Conservation (phyloP, 2,888 invertebrate species). For the Stomorhina lunata region DNA sequence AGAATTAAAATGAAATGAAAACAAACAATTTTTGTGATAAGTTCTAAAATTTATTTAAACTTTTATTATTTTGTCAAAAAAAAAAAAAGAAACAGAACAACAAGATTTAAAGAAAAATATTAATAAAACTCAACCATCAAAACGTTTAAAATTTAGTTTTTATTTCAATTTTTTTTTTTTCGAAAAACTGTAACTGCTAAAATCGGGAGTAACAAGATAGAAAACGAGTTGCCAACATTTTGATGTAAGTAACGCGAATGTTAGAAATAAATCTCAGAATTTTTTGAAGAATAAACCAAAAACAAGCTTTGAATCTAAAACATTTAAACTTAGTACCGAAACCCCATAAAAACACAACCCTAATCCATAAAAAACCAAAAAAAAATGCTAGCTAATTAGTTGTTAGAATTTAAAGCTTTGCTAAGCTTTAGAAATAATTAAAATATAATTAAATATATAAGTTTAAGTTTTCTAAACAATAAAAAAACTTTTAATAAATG, state of each 20-base stretch:
- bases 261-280: background rate
- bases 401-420: constrained; percentile 58
- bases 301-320: constrained; percentile 15
- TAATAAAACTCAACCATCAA: background rate
- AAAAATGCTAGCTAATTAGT: constrained; percentile 58
- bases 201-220: background rate
- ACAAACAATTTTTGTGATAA: constrained; percentile 74
- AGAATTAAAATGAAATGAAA: background rate
- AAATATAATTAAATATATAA: background rate
- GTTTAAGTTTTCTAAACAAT: background rate
- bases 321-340: constrained; percentile 23
- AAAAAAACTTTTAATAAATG: too few species aligned
- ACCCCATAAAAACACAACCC: constrained; percentile 12
- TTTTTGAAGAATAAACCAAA: background rate
- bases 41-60: constrained; percentile 71
- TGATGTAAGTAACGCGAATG: background rate
- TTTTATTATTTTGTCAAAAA: constrained; percentile 61
- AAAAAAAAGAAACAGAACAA: constrained; percentile 43
- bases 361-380: constrained; percentile 12
- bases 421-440: constrained; percentile 37
- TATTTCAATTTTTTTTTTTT: background rate
- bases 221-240: constrained; percentile 45
- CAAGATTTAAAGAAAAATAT: constrained; percentile 36
- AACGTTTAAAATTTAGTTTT: background rate
- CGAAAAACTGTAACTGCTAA: constrained; percentile 15